Percentiles rank a stretch among this genome's conserved stretches.
phyloP scores from a whole-genome alignment of 2,797 vertebrate genomes.

The Hoplostethus atlanticus region DNA sequence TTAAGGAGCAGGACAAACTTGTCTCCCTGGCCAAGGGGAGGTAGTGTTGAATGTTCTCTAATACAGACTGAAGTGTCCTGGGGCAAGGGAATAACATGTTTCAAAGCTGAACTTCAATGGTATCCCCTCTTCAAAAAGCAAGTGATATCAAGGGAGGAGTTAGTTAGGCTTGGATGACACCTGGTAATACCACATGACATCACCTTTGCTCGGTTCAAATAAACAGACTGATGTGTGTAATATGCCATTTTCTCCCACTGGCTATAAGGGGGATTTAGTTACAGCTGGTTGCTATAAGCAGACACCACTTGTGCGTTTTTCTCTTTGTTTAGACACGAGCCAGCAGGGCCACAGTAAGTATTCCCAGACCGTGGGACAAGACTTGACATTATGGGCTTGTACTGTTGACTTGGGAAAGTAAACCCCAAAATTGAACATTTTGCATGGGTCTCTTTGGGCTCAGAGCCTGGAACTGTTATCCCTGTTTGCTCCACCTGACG shows the following conservation, averaged over 20 bases:
- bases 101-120: neutral
- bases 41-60: neutral
- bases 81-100: neutral
- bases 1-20: neutral
- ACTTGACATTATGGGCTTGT: conserved; percentile 13
- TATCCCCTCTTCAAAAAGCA: neutral
- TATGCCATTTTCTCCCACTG: conserved; percentile 27
- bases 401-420: neutral
- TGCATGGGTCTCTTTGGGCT: neutral
- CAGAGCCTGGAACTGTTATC: neutral
- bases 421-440: neutral
- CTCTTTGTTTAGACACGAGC: conserved; percentile 37
- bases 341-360: conserved; percentile 21
- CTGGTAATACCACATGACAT: conserved; percentile 30
- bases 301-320: neutral
- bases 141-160: neutral
- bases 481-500: neutral
- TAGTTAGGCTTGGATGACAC: conserved; percentile 13
- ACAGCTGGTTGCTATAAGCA: conserved; percentile 4
- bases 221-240: conserved; percentile 13
- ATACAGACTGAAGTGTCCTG: neutral
- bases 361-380: conserved; percentile 13
- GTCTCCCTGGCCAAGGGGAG: neutral
- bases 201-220: conserved; percentile 16
- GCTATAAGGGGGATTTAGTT: conserved; percentile 42